phyloP scores from a whole-genome alignment of 30 jellyfish, hydroid and myxozoan genomes.

The Chrysaora quinquecirrha region DNA sequence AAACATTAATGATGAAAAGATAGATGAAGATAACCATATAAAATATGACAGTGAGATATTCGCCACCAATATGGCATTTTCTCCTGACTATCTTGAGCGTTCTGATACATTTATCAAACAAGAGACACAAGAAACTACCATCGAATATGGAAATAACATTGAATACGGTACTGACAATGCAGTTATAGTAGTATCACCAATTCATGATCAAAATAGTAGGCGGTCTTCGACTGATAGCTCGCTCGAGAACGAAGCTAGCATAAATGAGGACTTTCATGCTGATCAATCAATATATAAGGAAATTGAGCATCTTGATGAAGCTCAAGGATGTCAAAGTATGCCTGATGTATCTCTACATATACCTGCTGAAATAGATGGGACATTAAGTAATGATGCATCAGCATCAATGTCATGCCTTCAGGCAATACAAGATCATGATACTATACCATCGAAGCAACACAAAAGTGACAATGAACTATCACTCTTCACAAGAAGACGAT shows the following conservation, averaged over 20 bases:
- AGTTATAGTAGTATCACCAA: slow-evolving; percentile 52
- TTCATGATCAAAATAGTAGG: too few species aligned
- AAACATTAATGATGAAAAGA: neutral
- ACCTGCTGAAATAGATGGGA: neutral
- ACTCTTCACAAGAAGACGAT: neutral
- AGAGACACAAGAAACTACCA: neutral
- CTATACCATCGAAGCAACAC: neutral
- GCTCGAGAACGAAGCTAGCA: neutral
- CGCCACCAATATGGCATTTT: neutral
- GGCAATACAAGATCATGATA: neutral
- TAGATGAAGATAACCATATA: neutral
- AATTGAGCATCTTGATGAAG: neutral
- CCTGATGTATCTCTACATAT: slow-evolving; percentile 35
- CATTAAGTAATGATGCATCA: neutral
- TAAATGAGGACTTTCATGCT: neutral
- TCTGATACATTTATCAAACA: neutral
- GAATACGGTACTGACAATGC: slow-evolving; percentile 45
- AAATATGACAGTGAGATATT: neutral
- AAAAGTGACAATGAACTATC: neutral
- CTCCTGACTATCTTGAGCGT: neutral
- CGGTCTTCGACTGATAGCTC: too few species aligned
- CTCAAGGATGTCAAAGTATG: slow-evolving; percentile 52
- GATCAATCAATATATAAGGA: neutral
- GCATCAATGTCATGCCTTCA: slow-evolving; percentile 38
- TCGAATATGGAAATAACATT: neutral